These are phyloP conservation scores for Xenentodon cancila DNA, from an alignment of 2,797 vertebrate species.

Conservation along the genomic window DNA sequence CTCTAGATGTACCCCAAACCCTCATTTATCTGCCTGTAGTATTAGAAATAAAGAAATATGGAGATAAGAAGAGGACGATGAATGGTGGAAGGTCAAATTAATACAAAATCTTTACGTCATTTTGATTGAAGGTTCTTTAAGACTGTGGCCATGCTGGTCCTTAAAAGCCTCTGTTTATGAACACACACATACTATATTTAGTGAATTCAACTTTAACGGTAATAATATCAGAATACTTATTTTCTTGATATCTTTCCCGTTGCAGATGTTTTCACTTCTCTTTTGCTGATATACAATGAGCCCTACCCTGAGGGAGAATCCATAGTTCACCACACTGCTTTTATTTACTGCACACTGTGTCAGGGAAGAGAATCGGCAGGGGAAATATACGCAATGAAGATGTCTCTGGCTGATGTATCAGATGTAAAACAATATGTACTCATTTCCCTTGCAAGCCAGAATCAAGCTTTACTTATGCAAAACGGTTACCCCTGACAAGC, in stretches of 20 bases:
- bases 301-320: constrained; percentile 44
- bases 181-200: neutral
- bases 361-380: constrained; percentile 19
- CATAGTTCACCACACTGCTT: constrained; percentile 44
- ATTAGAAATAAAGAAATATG: neutral
- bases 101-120: neutral
- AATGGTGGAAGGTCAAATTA: too few species aligned
- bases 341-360: constrained; percentile 40
- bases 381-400: constrained; percentile 37
- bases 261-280: constrained; percentile 16
- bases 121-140: neutral
- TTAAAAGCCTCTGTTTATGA: neutral
- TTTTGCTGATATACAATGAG: constrained; percentile 6
- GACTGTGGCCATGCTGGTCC: neutral
- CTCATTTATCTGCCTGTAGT: constrained; percentile 2
- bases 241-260: constrained; percentile 8
- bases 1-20: constrained; percentile 11
- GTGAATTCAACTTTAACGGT: neutral
- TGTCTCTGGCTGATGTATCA: constrained; percentile 35
- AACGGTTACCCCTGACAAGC: constrained; percentile 57
- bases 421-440: constrained; percentile 54
- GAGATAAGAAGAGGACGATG: neutral
- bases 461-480: constrained; percentile 65
- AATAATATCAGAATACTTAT: neutral
- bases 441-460: constrained; percentile 43